These are phyloP conservation scores for Atta cephalotes DNA, from an alignment of 1,140 invertebrate genomes.

Conservation along the genomic window DNA sequence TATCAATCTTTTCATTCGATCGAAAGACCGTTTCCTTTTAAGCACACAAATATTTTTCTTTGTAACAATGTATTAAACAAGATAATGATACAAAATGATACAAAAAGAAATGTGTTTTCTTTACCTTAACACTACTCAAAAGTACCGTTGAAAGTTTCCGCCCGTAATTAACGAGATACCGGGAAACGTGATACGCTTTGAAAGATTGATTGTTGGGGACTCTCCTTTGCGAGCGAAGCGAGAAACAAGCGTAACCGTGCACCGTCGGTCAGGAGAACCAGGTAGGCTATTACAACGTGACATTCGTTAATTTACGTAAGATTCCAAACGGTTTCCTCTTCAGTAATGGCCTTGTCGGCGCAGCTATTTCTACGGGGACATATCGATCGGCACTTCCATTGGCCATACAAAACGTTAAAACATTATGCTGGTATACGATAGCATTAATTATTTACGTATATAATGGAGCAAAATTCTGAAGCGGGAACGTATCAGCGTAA, in stretches of 20 bases:
- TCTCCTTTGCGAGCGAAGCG: constrained; percentile 26
- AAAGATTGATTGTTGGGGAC: constrained; percentile 56
- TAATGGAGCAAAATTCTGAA: constrained; percentile 7
- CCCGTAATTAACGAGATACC: constrained; percentile 57
- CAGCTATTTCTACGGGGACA: constrained; percentile 39
- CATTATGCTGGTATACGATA: not conserved
- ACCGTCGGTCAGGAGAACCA: constrained; percentile 19
- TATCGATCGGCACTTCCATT: constrained; percentile 43
- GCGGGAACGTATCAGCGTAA: not conserved
- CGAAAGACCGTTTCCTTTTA: not conserved
- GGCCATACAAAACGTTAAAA: not conserved
- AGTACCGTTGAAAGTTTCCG: constrained; percentile 60
- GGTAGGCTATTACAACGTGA: constrained; percentile 48
- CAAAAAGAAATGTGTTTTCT: constrained; percentile 1
- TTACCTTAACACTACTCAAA: constrained; percentile 14
- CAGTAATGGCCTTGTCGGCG: constrained; percentile 12
- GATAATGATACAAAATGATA: not conserved
- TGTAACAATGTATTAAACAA: not conserved
- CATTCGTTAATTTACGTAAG: constrained; percentile 61
- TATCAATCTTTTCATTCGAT: not conserved
- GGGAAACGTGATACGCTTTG: constrained; percentile 47
- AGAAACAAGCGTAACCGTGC: constrained; percentile 38
- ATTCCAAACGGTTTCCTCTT: constrained; percentile 56
- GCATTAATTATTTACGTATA: not conserved
- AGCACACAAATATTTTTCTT: not conserved